phyloP scores from a whole-genome alignment of 2,113 vertebrate genomes.

The Lagopus leucura region DNA sequence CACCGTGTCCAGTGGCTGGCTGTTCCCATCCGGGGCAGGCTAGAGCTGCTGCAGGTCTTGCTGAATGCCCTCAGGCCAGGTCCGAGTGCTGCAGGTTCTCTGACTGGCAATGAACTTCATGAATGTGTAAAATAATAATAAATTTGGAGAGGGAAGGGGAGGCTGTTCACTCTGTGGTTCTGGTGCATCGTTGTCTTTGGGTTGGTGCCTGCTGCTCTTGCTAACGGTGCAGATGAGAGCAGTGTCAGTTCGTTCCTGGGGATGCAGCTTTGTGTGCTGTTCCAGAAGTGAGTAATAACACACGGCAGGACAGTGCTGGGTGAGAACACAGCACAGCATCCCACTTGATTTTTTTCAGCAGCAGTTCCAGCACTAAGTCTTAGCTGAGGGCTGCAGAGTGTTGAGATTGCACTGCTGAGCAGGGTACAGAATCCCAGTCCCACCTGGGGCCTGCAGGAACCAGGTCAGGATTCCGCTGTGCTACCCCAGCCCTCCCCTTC shows the following conservation, averaged over 20 bases:
- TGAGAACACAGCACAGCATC: not conserved
- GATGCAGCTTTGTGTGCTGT: not conserved
- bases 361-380: not conserved
- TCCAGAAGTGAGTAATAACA: not conserved
- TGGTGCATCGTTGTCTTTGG: not conserved
- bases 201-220: not conserved
- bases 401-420: not conserved
- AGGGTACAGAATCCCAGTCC: not conserved
- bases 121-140: not conserved
- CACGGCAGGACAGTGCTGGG: not conserved
- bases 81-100: not conserved
- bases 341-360: slow-evolving; percentile 18
- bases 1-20: not conserved
- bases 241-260: not conserved
- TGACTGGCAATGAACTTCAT: not conserved
- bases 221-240: not conserved
- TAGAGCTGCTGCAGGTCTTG: not conserved
- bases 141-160: not conserved
- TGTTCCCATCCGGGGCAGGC: not conserved
- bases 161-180: not conserved
- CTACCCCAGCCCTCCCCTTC: not conserved
- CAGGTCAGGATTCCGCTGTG: not conserved
- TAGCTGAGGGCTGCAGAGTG: not conserved
- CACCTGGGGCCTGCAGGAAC: not conserved
- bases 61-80: accelerated